Evolutionary conservation across 2,113 vertebrate species (phyloP).

Genomic region (Notothenia rossii): DNA sequence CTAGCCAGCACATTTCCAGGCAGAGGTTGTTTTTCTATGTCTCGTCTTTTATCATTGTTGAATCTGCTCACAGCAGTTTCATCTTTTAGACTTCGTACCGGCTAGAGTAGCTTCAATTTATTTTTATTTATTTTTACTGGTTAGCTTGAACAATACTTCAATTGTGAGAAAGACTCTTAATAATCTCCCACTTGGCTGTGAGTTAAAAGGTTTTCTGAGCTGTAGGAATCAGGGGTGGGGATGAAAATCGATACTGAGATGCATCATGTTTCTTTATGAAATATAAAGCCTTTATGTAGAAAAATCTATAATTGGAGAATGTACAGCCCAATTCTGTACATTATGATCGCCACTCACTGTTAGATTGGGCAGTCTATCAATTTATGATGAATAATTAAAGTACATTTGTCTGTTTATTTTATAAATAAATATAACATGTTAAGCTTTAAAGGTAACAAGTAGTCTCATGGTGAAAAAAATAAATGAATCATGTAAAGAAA

Average conservation of each 20-base stretch:
- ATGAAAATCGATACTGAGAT: background rate
- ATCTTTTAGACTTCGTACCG: background rate
- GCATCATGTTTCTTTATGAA: background rate
- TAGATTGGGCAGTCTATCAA: too few species aligned
- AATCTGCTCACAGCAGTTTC: background rate
- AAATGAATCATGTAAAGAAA: background rate
- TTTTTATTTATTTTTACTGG: background rate
- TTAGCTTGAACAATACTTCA: background rate
- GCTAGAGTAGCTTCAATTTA: background rate
- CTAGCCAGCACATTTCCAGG: constrained; percentile 11
- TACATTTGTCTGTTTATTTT: background rate
- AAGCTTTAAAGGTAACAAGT: background rate
- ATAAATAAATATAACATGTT: background rate
- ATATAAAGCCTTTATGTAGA: background rate
- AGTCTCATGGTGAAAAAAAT: background rate
- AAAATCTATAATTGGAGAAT: background rate
- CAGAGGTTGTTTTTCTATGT: constrained; percentile 25
- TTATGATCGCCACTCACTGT: too few species aligned
- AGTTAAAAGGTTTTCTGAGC: background rate
- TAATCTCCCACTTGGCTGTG: too few species aligned
- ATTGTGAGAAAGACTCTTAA: background rate
- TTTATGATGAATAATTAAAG: too few species aligned
- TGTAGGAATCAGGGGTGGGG: background rate
- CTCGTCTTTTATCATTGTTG: background rate
- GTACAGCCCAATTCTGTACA: background rate